Evolutionary conservation across 2,797 vertebrate species (phyloP), one percentile per base, ranked within the genome.

Genomic region (Lepus townsendii): DNA sequence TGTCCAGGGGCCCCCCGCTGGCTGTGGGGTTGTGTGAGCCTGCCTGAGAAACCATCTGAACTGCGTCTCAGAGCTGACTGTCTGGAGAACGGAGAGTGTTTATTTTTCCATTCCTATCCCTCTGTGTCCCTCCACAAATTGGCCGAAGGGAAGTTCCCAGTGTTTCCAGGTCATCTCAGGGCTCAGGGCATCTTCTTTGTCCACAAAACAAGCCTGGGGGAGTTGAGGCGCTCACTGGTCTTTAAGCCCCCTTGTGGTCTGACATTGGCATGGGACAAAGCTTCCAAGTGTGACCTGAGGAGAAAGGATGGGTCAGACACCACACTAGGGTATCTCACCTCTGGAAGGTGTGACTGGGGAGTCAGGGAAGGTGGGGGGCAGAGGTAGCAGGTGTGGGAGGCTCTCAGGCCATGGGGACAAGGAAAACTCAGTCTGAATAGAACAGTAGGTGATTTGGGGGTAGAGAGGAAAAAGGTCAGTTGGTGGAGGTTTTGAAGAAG

Each of bases 1-100:
- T 22, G 12, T 12, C 3, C 6, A 1, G 27, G 1, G 12, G 47
- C 19, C 0, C 0, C 72, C 19, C 30, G 2, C 17, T 50, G 22
- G 57, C 4, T n/a, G 50, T 47, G 50, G 54, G 68, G 62, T 20
- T 2, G 3, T 7, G 57, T 63, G n/a, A n/a, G 57, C 27, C 32
- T 5, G 19, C 4, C 66, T 16, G 26, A 47, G 68, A 86, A 90
- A 54, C 5, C 57, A 6, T 27, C 10, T n/a, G 69, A 47, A 17
- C 24, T 38, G n/a, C 1, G 10, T 32, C 38, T 68, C 62, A 17
- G 60, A 90, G n/a, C 35, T 9, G 4, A 9, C 62, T 19, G 0
- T 20, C 60, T 42, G 47, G n/a, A 83, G n/a, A 62, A 84, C 26
- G 78, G 32, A 66, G 71, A 88, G 38, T 3, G 20, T 38, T 42